These are phyloP conservation scores for Drosophila yooni DNA, from an alignment of 2,888 invertebrate genomes.

Conservation along the genomic window DNA sequence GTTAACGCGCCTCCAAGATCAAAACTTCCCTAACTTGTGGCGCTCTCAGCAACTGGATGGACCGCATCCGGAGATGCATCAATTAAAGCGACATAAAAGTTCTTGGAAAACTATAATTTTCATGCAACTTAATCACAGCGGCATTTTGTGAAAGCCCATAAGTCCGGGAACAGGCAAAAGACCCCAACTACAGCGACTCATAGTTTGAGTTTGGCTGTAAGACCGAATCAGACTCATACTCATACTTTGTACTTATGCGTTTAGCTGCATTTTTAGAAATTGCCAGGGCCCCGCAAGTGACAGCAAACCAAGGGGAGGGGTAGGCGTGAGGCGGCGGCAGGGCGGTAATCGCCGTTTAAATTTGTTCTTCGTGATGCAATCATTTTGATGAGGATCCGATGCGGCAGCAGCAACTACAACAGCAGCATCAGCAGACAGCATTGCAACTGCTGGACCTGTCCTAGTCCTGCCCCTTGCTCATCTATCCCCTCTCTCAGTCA, in stretches of 20 bases:
- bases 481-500: constrained; percentile 6
- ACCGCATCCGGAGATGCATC: constrained; percentile 71
- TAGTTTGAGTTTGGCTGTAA: constrained; percentile 4
- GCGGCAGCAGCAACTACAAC: constrained; percentile 31
- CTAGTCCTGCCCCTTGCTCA: constrained; percentile 9
- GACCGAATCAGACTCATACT: constrained; percentile 14
- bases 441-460: constrained; percentile 20
- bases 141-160: constrained; percentile 67
- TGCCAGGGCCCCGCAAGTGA: constrained; percentile 64
- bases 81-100: constrained; percentile 77
- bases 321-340: constrained; percentile 1
- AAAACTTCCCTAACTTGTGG: constrained; percentile 38
- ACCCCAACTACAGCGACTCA: constrained; percentile 5
- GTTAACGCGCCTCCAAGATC: constrained; percentile 50
- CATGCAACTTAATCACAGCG: constrained; percentile 74
- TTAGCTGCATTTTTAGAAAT: constrained; percentile 76
- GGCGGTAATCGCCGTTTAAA: constrained; percentile 76
- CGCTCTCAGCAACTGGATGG: constrained; percentile 19
- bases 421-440: constrained; percentile 13
- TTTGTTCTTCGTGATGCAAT: constrained; percentile 83
- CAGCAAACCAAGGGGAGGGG: constrained; percentile 24
- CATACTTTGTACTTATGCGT: constrained; percentile 49
- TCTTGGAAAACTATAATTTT: constrained; percentile 76
- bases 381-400: constrained; percentile 74
- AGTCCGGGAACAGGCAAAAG: constrained; percentile 40